Conservation (phyloP, 2,797 vertebrate species). For the Lateolabrax maculatus region DNA sequence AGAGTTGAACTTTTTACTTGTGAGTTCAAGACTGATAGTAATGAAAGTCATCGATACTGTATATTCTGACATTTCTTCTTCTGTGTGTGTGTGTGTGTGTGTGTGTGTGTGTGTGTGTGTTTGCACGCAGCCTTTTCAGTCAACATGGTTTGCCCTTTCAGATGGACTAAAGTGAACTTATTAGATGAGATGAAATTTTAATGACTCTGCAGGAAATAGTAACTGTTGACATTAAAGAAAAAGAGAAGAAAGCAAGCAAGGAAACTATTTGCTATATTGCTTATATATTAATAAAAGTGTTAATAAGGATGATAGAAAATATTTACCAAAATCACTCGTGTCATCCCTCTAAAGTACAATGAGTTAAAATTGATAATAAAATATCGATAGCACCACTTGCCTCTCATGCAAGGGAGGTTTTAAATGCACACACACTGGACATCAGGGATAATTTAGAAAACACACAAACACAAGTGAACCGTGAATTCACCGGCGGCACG, state of each 20-base stretch:
- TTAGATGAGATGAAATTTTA: constrained; percentile 62
- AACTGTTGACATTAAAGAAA: constrained; percentile 2
- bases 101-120: constrained; percentile 13
- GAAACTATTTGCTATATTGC: neutral
- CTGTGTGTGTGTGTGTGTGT: constrained; percentile 14
- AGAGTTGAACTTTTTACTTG: neutral
- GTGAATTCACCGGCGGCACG: constrained; percentile 39
- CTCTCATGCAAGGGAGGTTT: neutral
- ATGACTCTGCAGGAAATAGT: constrained; percentile 41
- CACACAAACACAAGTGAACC: constrained; percentile 58
- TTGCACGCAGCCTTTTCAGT: constrained; percentile 6
- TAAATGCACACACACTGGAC: constrained; percentile 5
- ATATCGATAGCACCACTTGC: fast-evolving
- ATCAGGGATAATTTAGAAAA: constrained; percentile 42
- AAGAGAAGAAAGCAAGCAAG: neutral
- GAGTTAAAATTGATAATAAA: neutral
- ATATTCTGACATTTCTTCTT: constrained; percentile 23
- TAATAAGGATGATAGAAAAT: neutral
- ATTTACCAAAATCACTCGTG: too few species aligned
- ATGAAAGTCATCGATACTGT: neutral
- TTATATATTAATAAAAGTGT: neutral
- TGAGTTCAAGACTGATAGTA: neutral
- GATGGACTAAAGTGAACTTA: constrained; percentile 39
- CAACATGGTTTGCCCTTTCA: constrained; percentile 49
- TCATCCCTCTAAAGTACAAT: too few species aligned